Evolutionary conservation across 2,888 invertebrate genomes (phyloP).

Genomic region (Diarsia mendica): DNA sequence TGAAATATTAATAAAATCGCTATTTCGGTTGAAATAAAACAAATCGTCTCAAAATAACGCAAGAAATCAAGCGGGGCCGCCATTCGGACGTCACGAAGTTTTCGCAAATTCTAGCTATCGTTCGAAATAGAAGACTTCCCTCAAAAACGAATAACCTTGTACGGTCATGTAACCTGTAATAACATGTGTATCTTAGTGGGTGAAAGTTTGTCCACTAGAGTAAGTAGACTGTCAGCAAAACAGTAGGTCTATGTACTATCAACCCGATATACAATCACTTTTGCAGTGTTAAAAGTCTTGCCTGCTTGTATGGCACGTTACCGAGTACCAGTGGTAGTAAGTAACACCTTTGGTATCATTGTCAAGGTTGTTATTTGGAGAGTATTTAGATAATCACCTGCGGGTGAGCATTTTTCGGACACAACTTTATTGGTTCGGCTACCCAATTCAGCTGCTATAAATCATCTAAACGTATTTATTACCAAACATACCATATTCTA

Average conservation of each 20-base stretch:
- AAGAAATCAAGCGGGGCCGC: background rate
- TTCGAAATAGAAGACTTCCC: background rate
- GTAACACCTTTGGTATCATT: background rate
- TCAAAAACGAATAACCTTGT: background rate
- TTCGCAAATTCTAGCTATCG: background rate
- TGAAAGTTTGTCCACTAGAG: background rate
- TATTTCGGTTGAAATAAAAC: background rate
- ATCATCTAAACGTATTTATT: slow-evolving; percentile 1
- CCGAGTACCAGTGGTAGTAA: background rate
- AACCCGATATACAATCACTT: background rate
- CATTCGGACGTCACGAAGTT: background rate
- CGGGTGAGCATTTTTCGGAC: background rate
- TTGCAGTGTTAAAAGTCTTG: background rate
- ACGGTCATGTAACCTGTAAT: background rate
- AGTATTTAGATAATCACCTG: slow-evolving; percentile 1
- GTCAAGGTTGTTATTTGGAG: background rate
- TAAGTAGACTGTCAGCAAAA: background rate
- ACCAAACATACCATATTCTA: background rate
- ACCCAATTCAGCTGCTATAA: background rate
- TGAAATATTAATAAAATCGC: background rate
- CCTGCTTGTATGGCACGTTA: too few species aligned
- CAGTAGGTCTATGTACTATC: background rate
- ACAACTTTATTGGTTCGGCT: background rate
- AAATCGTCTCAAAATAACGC: background rate
- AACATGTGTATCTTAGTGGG: background rate